phyloP scores from a whole-genome alignment of 2,888 invertebrate species.

The Polydrusus cervinus region DNA sequence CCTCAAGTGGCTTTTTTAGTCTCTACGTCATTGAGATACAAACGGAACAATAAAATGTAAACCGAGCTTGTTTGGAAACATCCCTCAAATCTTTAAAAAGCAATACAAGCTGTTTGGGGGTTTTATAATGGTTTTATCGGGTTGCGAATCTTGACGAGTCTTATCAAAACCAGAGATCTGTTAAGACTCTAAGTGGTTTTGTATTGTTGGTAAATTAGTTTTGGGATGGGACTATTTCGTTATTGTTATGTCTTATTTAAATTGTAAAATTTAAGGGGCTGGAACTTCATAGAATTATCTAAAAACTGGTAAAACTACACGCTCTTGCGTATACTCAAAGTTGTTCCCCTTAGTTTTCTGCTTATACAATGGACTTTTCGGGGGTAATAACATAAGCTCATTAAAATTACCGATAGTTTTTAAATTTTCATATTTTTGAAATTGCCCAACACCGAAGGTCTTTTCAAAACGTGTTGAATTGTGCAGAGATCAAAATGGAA shows the following conservation, averaged over 20 bases:
- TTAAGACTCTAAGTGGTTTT: slow-evolving; percentile 36
- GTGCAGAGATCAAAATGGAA: too few relatives aligned
- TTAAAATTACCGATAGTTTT: too few relatives aligned
- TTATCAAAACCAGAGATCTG: slow-evolving; percentile 24
- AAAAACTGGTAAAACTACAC: too few relatives aligned
- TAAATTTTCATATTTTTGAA: too few relatives aligned
- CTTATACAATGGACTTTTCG: too few relatives aligned
- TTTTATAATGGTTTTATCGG: slow-evolving; percentile 15
- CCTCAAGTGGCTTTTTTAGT: slow-evolving; percentile 57
- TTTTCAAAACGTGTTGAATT: too few relatives aligned
- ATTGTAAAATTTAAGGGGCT: slow-evolving; percentile 3
- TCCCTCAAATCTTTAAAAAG: slow-evolving; percentile 20
- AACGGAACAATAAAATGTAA: slow-evolving; percentile 23
- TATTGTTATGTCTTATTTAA: slow-evolving; percentile 28
- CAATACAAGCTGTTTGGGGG: slow-evolving; percentile 16
- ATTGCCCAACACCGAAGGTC: too few relatives aligned
- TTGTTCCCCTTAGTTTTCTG: too few relatives aligned
- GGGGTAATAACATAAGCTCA: too few relatives aligned
- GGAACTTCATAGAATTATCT: too few relatives aligned
- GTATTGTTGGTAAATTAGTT: slow-evolving; percentile 35
- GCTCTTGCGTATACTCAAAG: too few relatives aligned
- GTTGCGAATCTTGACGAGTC: slow-evolving; percentile 34
- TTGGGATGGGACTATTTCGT: slow-evolving; percentile 24
- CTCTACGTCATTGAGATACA: slow-evolving; percentile 56
- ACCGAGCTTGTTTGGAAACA: slow-evolving; percentile 30